Evolutionary conservation across 2,888 invertebrate genomes (phyloP).

Genomic region (Pristionchus arcanus): DNA sequence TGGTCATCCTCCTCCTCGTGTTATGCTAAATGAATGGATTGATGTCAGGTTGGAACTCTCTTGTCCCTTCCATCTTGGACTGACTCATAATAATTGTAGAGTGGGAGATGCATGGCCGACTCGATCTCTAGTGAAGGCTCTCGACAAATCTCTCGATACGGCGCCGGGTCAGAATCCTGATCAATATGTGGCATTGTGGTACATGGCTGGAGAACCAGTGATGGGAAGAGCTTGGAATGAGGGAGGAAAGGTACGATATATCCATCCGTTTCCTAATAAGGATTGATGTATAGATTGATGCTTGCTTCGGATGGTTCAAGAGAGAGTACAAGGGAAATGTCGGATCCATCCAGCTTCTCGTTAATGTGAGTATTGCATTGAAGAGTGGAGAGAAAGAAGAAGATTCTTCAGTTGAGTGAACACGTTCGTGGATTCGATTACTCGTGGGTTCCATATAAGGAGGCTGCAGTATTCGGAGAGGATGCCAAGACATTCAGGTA

Average conservation of each 20-base stretch:
- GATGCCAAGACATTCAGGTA: conserved; percentile 49
- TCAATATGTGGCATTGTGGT: conserved; percentile 53
- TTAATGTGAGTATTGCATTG: neutral
- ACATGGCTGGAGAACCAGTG: conserved; percentile 63
- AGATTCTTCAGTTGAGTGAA: conserved; percentile 59
- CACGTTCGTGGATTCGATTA: conserved; percentile 68
- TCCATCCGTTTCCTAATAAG: no score
- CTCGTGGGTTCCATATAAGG: conserved; percentile 69
- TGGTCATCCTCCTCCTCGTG: conserved; percentile 62
- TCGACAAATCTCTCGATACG: conserved; percentile 58
- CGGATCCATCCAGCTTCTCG: conserved; percentile 71
- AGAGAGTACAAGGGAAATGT: conserved; percentile 65
- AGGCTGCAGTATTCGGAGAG: conserved; percentile 67
- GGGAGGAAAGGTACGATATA: conserved; percentile 60
- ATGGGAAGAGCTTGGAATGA: conserved; percentile 67
- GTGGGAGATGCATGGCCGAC: conserved; percentile 56
- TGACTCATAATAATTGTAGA: neutral
- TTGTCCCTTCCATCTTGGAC: neutral
- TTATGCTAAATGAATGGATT: conserved; percentile 64
- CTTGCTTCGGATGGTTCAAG: conserved; percentile 66
- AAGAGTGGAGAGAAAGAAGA: neutral
- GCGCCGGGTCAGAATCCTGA: conserved; percentile 46
- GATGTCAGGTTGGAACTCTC: conserved; percentile 6
- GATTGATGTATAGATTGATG: conserved; percentile 57
- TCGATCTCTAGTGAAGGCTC: conserved; percentile 47